Evolutionary conservation across 2,888 invertebrate genomes (phyloP).

Genomic region (Lucinisca nassula): DNA sequence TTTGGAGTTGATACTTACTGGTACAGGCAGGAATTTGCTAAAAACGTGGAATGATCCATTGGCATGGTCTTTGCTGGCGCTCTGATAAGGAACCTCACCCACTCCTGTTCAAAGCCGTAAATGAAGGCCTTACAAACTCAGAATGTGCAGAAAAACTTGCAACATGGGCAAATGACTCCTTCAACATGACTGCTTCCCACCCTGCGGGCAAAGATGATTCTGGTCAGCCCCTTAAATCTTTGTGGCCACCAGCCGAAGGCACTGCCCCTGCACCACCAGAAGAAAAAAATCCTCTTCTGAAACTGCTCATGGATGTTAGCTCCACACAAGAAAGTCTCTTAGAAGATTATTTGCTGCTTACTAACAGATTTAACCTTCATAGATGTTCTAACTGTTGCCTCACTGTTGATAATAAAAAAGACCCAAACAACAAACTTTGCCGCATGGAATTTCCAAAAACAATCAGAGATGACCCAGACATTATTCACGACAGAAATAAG

Average conservation of each 20-base stretch:
- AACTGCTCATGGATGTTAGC: constrained; percentile 72
- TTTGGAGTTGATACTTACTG: constrained; percentile 73
- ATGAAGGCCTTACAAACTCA: constrained; percentile 30
- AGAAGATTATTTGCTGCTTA: constrained; percentile 60
- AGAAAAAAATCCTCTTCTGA: constrained; percentile 65
- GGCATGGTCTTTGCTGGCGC: constrained; percentile 73
- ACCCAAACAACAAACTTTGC: constrained; percentile 36
- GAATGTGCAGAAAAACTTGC: constrained; percentile 37
- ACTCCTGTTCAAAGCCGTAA: constrained; percentile 20
- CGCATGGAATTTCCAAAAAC: constrained; percentile 62
- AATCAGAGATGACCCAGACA: constrained; percentile 43
- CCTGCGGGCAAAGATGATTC: constrained; percentile 34
- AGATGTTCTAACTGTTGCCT: constrained; percentile 26
- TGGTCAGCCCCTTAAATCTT: constrained; percentile 62
- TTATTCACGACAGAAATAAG: constrained; percentile 68
- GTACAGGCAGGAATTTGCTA: constrained; percentile 74
- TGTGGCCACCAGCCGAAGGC: constrained; percentile 50
- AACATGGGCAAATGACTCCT: constrained; percentile 46
- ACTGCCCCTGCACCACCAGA: constrained; percentile 44
- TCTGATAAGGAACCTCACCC: constrained; percentile 54
- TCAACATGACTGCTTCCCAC: constrained; percentile 63
- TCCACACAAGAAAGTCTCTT: constrained; percentile 59
- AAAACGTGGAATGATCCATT: constrained; percentile 72
- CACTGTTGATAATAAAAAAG: neutral
- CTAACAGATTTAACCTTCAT: constrained; percentile 60